Percentiles rank a stretch among this genome's conserved stretches.
These are phyloP conservation scores for Scaptomyza montana DNA, from an alignment of 1,140 invertebrate genomes.

Conservation along the genomic window DNA sequence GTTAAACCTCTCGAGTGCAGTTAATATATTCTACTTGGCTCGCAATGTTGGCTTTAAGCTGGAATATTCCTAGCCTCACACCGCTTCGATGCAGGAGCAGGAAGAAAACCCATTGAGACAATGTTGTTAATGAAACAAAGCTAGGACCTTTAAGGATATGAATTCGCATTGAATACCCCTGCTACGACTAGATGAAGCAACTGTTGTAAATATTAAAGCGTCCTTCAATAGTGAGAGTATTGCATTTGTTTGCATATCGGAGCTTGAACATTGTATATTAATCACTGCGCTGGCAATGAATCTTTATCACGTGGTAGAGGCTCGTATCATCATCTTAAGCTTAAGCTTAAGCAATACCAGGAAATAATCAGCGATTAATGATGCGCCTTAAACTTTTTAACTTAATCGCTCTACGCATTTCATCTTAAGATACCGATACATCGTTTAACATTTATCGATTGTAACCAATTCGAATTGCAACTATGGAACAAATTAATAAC, in stretches of 20 bases:
- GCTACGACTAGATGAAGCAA: conserved; percentile 3
- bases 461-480: background rate
- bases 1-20: background rate
- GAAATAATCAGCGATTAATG: background rate
- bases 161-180: background rate
- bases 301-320: conserved; percentile 10
- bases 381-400: background rate
- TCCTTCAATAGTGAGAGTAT: conserved; percentile 18
- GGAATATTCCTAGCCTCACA: background rate
- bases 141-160: background rate
- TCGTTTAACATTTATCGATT: conserved; percentile 9
- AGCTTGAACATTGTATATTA: background rate
- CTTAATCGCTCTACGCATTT: conserved; percentile 26
- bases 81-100: background rate
- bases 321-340: conserved; percentile 17
- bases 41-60: conserved; percentile 17
- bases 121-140: conserved; percentile 8
- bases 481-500: background rate
- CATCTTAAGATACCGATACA: background rate
- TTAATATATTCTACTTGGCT: conserved; percentile 1
- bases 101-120: conserved; percentile 1
- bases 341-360: background rate
- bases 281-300: conserved; percentile 6
- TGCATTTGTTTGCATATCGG: conserved; percentile 12
- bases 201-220: background rate